Percentiles rank a stretch among this genome's conserved stretches.
Conservation (phyloP, 2,888 invertebrate species). For the Pycnomerus fuliginosus region DNA sequence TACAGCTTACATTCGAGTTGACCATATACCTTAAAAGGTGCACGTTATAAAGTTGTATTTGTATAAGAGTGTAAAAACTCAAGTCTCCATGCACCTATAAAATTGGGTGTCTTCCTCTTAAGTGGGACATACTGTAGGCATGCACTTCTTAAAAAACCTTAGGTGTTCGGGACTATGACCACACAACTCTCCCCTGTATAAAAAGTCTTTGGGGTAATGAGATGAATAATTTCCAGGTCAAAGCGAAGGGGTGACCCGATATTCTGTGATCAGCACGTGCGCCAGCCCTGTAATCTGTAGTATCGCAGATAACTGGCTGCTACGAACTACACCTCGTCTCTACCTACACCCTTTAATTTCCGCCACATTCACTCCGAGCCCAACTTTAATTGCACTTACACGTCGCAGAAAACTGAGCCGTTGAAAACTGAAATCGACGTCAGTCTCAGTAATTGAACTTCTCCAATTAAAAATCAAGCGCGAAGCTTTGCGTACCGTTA, state of each 20-base stretch:
- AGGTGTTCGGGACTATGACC: no score
- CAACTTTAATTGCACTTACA: slow-evolving; percentile 41
- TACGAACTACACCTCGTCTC: slow-evolving; percentile 41
- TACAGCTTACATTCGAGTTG: no score
- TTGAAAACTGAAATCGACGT: slow-evolving; percentile 37
- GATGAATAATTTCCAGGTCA: no score
- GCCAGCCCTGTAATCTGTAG: slow-evolving; percentile 42
- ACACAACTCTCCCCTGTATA: no score
- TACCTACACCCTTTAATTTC: slow-evolving; percentile 47
- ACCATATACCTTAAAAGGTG: no score
- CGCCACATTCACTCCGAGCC: slow-evolving; percentile 39
- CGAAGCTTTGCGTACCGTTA: slow-evolving; percentile 5
- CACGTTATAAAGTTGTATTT: no score
- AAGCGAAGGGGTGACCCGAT: slow-evolving; percentile 7
- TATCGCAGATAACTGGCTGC: slow-evolving; percentile 43
- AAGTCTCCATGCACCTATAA: no score
- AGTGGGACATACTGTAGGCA: no score
- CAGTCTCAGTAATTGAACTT: slow-evolving; percentile 19
- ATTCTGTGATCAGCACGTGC: slow-evolving; percentile 33
- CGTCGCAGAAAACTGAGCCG: slow-evolving; percentile 40
- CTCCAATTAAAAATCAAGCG: slow-evolving; percentile 20
- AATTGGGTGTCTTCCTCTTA: no score
- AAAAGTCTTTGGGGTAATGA: no score
- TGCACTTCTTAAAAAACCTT: no score
- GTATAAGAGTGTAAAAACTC: no score